A percentile compares a stretch with the other conserved stretches of the same genome.
Evolutionary conservation across 1,140 invertebrate species (phyloP).

Genomic region (Coenobita brevimanus): DNA sequence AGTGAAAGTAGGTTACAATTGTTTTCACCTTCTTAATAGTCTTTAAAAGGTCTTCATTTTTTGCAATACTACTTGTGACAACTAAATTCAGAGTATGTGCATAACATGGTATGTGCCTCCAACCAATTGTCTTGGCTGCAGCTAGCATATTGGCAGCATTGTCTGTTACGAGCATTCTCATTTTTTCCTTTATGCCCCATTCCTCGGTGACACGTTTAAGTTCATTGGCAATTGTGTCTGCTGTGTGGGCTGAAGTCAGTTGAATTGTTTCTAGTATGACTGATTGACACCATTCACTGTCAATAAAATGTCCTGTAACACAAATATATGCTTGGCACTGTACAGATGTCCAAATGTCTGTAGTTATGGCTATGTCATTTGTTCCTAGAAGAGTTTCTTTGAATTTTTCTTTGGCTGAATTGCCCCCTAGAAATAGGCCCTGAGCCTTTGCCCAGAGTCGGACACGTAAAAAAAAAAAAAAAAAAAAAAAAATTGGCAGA

Average conservation of each 20-base stretch:
- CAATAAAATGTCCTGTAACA: conserved; percentile 11
- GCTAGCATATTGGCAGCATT: conserved; percentile 23
- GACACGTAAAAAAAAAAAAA: too few species aligned
- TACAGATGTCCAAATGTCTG: background rate
- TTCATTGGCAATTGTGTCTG: background rate
- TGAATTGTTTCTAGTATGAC: background rate
- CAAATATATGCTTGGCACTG: conserved; percentile 3
- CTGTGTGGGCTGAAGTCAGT: background rate
- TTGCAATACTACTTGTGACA: conserved; percentile 15
- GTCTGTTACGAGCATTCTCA: conserved; percentile 32
- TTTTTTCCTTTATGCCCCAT: background rate
- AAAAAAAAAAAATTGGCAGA: too few species aligned
- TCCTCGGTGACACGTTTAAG: background rate
- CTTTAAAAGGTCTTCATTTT: conserved; percentile 3
- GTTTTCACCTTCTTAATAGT: conserved; percentile 5
- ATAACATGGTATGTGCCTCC: conserved; percentile 25
- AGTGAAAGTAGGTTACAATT: conserved; percentile 26
- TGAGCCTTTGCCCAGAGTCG: too few species aligned
- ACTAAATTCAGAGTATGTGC: conserved; percentile 31
- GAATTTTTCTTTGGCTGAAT: background rate
- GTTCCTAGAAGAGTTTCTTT: background rate
- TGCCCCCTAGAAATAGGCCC: too few species aligned
- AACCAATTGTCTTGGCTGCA: conserved; percentile 9
- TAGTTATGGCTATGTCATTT: background rate
- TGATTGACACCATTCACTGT: background rate